Evolutionary conservation across 2,888 invertebrate genomes (phyloP), one percentile per base, ranked within the genome.

Genomic region (Pogonocherus hispidulus): DNA sequence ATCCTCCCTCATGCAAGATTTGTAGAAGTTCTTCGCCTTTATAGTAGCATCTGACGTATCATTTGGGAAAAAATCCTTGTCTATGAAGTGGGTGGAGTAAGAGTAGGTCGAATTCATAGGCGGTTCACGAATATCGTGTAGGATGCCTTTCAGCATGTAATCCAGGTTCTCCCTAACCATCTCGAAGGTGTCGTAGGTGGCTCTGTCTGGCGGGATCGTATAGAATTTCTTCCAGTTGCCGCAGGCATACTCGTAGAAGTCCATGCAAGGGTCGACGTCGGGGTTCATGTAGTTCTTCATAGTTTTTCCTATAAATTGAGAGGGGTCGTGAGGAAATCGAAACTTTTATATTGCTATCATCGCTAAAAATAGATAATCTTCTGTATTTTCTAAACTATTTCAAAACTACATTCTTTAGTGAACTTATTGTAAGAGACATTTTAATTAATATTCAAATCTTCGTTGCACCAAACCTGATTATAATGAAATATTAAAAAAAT

Each of bases 151-250:
- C 47, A 94, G 84, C 0, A 92, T 91, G 0, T 88, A 81, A 80
- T 94, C 93, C 52, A 94, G 85, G 76, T 93, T 94, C 86, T 96
- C 94, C 76, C 95, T 88, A 4, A 97, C 86, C 89, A 94, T 94
- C 86, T 95, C 95, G 83, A 97, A 97, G 0, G 95, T 96, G 78
- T 96, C 96, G 84, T 94, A 96, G 3, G 93, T 92, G 4, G 94
- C 92, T 85, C 95, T 94, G 79, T 96, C 96, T 57, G 94, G 92
- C 1, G 97, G 97, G 79, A 97, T 94, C 0, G 94, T 93, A 85
- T 96, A 94, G 46, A 91, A 87, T 57, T 90, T 89, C 32, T 92
- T 90, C 96, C 96, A 96, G 78, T 94, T 94, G 0, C 96, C 96
- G 82, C 93, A 96, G 0, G 95, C 93, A 78, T 91, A 96, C 78